Evolutionary conservation across 2,113 vertebrate species (phyloP), one percentile per base, ranked within the genome.

Genomic region (Crotalus tigris): DNA sequence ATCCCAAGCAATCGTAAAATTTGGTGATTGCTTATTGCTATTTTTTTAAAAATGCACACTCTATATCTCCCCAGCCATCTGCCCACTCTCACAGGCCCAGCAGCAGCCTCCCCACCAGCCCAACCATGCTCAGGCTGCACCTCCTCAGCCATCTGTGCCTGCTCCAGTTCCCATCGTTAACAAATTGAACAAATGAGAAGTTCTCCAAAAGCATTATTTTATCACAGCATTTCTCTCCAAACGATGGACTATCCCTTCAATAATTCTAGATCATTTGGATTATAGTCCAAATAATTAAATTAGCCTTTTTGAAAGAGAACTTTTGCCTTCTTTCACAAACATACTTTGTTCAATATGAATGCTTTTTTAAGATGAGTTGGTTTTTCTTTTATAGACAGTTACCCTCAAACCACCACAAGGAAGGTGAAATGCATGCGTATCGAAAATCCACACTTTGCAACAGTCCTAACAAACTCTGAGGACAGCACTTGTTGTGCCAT

Each of bases 371-470:
- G 3, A 23, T 94, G 51, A 87, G 7, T 5, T 92, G 89, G 0
- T 87, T 61, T 1, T 97, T 94, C 90, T 89, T 96, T 95, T 88
- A 11, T 95, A 97, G 95, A 89, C 19, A 29, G 94, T 91, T 55
- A 39, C 17, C 55, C 58, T 1, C 44, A 23, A 61, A 92, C 55
- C 5, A 58, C 92, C 91, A 85, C 85, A 61, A 96, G 94, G 88
- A 98, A 95, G 85, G 97, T 98, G 93, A 98, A 97, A 95, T 97
- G 97, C 89, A 93, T 98, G 57, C 87, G 94, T 94, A 97, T 99
- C 90, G 99, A 99, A 96, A 98, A 97, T 89, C 95, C 97, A 55
- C 98, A 98, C 59, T 98, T 98, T 54, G 98, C 98, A 94, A 98
- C 98, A 0, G 95, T 99, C 64, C 95, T 96, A 94, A 98, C 97